Conservation (phyloP, 1,140 invertebrate genomes). For the Formica selysi region DNA sequence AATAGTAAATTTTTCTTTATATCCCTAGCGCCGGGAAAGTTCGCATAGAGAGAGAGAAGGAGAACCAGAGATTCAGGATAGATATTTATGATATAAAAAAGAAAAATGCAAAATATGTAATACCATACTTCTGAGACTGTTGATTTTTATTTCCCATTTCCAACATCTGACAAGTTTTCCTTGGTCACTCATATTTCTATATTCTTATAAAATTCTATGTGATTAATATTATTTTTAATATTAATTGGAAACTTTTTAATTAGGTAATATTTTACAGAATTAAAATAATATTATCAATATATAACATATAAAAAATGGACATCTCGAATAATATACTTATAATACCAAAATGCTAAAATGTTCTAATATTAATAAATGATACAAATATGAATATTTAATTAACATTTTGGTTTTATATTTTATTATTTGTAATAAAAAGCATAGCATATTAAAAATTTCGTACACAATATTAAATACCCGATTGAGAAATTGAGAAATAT, state of each 20-base stretch:
- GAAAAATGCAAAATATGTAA: conserved; percentile 66
- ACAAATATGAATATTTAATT: background rate
- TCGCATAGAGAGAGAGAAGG: conserved; percentile 14
- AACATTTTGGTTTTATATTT: background rate
- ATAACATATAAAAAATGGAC: conserved; percentile 71
- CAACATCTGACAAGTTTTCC: background rate
- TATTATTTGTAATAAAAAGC: conserved; percentile 14
- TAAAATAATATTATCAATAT: conserved; percentile 64
- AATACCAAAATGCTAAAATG: conserved; percentile 4
- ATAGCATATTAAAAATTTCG: background rate
- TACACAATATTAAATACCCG: conserved; percentile 11
- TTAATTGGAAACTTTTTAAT: conserved; percentile 16
- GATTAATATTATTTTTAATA: conserved; percentile 6
- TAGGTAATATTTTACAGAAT: conserved; percentile 63
- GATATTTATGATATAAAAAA: conserved; percentile 70
- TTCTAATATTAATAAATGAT: background rate
- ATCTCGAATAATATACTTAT: conserved; percentile 53
- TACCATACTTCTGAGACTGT: conserved; percentile 20
- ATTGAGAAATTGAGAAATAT: background rate
- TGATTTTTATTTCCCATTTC: conserved; percentile 3
- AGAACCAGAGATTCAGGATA: conserved; percentile 47
- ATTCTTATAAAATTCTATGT: background rate
- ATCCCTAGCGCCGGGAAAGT: conserved; percentile 47
- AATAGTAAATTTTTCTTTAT: conserved; percentile 49
- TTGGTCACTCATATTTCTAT: background rate